Base-by-base conservation (phyloP, 2,113 vertebrate genomes). In the Neodontobutis hainanensis region DNA sequence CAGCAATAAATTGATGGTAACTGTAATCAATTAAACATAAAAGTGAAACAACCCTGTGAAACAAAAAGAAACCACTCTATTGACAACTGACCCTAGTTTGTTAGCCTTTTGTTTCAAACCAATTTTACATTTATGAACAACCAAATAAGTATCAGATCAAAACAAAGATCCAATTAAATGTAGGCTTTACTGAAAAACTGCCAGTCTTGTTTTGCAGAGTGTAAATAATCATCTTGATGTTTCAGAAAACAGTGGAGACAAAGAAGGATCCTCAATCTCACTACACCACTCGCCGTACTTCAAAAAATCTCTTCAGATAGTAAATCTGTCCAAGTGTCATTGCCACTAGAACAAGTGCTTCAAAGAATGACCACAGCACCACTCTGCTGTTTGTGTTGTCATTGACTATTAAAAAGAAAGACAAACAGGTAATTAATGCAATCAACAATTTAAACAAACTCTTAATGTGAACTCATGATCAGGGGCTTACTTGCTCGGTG, bases 331-430 rank as follows among this genome's bases (percentile, higher is more conserved):
- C 97, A 53, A 99, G 92, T 60, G 97, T 99, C 97, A 99, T 99
- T 77, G 97, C 97, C 86, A 99, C 96, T 89, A 99, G 92, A 88
- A 99, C 97, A 77, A 99, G 95, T 36, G 97, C 97, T 93, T 99
- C 97, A 36, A 98, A 99, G 93, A 99, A 99, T 5, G 97, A 98
- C 97, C 97, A 99, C 53, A 99, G 96, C 62, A 99, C 97, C 93
- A 99, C 97, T 92, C 97, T 93, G 95, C 97, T 99, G 94, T 99
- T 99, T 78, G 97, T 99, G 95, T 99, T 99, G 95, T 99, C 97
- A 9, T 99, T 99, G 87, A 99, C 97, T 99, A 10, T 88, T 87
- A 72, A 85, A 78, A 5, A 73, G 0, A 71, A 88, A 58, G 56
- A 34, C 36, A 34, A 34, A 11, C 3, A 65, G 43, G 4, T 27